Base-by-base conservation (phyloP, 2,888 invertebrate species). In the Lordiphosa fenestrarum region DNA sequence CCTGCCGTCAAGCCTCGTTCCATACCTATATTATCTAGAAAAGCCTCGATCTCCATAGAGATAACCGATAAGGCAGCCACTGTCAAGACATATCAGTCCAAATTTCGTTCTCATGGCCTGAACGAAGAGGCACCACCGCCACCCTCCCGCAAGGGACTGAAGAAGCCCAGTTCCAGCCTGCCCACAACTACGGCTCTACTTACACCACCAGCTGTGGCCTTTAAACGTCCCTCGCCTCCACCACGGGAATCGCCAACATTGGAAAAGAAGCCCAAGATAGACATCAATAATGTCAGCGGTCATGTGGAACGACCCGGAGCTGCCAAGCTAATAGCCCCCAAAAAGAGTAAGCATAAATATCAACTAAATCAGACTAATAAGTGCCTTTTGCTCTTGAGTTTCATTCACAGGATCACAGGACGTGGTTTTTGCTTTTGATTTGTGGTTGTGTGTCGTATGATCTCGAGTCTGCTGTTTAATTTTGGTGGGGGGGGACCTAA, bases 61-160 rank as follows among this genome's bases (percentile, higher is more conserved):
- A 93, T 94, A 53, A 92, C 93, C 50, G 91, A 92, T 9, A 91
- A 96, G 80, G 94, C 96, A 4, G 96, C 96, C 90, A 97, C 97
- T 37, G 97, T 97, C 0, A 98, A 97, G 92, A 95, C 95, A 12
- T 96, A 94, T 88, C 94, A 96, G 89, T 95, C 96, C 0, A 96
- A 96, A 90, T 96, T 97, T 91, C 93, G 98, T 71, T 96, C 96
- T 48, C 97, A 96, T 81, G 97, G 97, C 36, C 90, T 97, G 52
- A 95, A 95, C 86, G 96, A 97, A 88, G 96, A 95, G 90, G 92
- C 94, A 0, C 95, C 95, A 84, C 95, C 95, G n/a, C 95, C 96
- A 10, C 94, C 95, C 2, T 94, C 95, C 3, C 91, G 95, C 55
- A 92, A 93, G 49, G 91, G 92, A 0, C 88, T 92, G 2, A 93